Percentiles rank a stretch among this genome's conserved stretches.
Conservation (phyloP, 1,140 invertebrate genomes). For the Oncopodura yosiiana region DNA sequence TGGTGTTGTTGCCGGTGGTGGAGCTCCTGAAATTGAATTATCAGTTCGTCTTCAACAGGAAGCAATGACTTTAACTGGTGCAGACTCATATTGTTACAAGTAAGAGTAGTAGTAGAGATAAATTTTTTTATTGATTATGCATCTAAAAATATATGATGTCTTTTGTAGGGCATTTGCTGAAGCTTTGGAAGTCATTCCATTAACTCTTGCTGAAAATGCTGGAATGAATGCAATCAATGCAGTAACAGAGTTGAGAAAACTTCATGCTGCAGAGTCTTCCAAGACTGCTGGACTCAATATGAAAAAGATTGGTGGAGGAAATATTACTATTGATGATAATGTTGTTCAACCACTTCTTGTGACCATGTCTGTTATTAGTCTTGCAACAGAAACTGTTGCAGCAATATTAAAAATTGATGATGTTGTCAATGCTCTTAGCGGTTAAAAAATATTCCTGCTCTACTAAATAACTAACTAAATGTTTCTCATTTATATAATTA, state of each 20-base stretch:
- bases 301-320: slow-evolving; percentile 85
- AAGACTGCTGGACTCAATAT: slow-evolving; percentile 90
- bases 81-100: slow-evolving; percentile 84
- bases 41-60: slow-evolving; percentile 71
- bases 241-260: slow-evolving; percentile 90
- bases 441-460: not conserved
- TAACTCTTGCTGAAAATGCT: slow-evolving; percentile 97
- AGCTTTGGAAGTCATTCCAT: slow-evolving; percentile 93
- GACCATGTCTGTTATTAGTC: slow-evolving; percentile 80
- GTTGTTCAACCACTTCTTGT: slow-evolving; percentile 96
- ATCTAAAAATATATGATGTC: slow-evolving; percentile 1
- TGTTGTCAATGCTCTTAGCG: slow-evolving; percentile 51
- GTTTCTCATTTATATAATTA: too few relatives aligned
- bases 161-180: slow-evolving; percentile 74
- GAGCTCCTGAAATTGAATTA: slow-evolving; percentile 92
- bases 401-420: slow-evolving; percentile 99
- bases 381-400: slow-evolving; percentile 93
- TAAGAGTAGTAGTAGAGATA: slow-evolving; percentile 23
- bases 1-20: slow-evolving; percentile 86
- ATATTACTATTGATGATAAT: slow-evolving; percentile 94
- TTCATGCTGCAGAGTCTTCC: slow-evolving; percentile 78
- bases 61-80: slow-evolving; percentile 73
- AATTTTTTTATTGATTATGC: not conserved
- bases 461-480: not conserved
- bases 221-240: slow-evolving; percentile 96